Evolutionary conservation across 64 coral and sea anemone species (phyloP).

Genomic region (Pachyseris speciosa): DNA sequence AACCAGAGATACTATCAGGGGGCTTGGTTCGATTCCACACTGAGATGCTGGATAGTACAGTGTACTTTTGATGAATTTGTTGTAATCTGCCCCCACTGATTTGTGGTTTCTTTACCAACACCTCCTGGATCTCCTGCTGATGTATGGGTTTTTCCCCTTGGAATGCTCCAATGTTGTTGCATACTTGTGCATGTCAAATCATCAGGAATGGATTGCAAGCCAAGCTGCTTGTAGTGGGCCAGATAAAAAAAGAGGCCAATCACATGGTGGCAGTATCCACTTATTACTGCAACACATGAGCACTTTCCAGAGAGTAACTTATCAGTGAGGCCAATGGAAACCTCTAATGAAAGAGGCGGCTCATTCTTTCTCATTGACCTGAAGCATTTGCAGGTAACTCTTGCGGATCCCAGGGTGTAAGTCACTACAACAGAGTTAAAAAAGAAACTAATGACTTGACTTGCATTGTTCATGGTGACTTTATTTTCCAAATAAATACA

Average conservation of each 20-base stretch:
- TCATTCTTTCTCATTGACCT: too few species aligned
- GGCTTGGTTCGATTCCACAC: slow-evolving; percentile 16
- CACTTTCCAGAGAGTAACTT: too few species aligned
- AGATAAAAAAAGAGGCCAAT: slow-evolving; percentile 60
- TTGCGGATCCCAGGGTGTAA: too few species aligned
- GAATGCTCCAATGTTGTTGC: slow-evolving; percentile 65
- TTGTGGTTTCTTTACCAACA: slow-evolving; percentile 63
- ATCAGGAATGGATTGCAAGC: slow-evolving; percentile 47
- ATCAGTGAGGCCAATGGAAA: too few species aligned
- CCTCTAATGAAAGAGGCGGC: too few species aligned
- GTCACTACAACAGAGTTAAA: too few species aligned
- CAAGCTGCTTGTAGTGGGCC: slow-evolving; percentile 64
- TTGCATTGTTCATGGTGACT: too few species aligned
- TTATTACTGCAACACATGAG: slow-evolving; percentile 61
- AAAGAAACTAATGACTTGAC: too few species aligned
- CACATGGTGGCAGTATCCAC: slow-evolving; percentile 69
- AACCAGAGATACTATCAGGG: slow-evolving; percentile 51
- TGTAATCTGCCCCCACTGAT: slow-evolving; percentile 53
- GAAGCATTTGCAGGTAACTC: too few species aligned
- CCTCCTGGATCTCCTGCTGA: slow-evolving; percentile 30
- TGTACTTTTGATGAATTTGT: slow-evolving; percentile 70
- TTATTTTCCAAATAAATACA: too few species aligned
- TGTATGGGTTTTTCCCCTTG: too few species aligned
- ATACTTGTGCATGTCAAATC: slow-evolving; percentile 45
- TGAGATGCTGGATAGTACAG: slow-evolving; percentile 52